Conservation (phyloP, 1,140 invertebrate species). For the Chelonus insularis region DNA sequence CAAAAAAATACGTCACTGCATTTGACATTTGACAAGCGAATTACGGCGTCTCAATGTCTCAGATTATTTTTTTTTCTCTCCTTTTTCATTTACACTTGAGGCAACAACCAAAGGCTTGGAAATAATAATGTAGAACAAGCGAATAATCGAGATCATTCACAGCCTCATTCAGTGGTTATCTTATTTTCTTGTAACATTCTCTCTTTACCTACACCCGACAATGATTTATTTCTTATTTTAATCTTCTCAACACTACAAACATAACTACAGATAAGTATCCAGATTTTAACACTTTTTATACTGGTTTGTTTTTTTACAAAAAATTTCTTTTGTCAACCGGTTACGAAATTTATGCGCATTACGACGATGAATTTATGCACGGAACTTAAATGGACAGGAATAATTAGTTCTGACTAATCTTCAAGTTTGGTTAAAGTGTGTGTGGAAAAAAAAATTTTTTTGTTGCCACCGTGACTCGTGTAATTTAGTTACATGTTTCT, state of each 20-base stretch:
- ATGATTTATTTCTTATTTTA: not conserved
- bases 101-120: not conserved
- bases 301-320: no score
- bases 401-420: not conserved
- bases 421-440: not conserved
- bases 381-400: slow-evolving; percentile 5
- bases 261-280: not conserved
- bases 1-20: not conserved
- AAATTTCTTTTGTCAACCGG: slow-evolving; percentile 4
- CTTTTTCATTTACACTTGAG: slow-evolving; percentile 8
- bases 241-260: not conserved
- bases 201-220: not conserved
- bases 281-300: no score
- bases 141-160: slow-evolving; percentile 11
- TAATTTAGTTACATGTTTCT: no score
- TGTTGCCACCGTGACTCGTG: not conserved
- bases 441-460: slow-evolving; percentile 8
- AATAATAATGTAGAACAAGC: slow-evolving; percentile 2
- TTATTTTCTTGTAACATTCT: not conserved
- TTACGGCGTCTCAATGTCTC: not conserved
- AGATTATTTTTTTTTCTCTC: not conserved
- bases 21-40: not conserved
- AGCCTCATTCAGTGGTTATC: not conserved
- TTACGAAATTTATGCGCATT: slow-evolving; percentile 3
- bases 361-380: not conserved